Evolutionary conservation across 2,888 invertebrate genomes (phyloP), one percentile per base, ranked within the genome.

Genomic region (Deilephila porcellus): DNA sequence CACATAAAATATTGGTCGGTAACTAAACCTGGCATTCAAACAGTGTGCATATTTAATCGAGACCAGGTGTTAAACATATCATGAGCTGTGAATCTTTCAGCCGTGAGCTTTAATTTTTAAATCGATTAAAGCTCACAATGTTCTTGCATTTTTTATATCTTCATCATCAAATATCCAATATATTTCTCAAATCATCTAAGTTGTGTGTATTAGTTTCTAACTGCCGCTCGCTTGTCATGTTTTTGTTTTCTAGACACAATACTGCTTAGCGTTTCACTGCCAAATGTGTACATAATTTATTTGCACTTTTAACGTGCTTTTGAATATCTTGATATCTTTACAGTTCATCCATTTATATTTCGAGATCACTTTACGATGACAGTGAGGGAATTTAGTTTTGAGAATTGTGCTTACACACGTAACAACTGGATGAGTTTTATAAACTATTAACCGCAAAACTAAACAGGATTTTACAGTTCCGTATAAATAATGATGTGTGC

Each of bases 31-130:
- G 86, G 87, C 86, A 80, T 80, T 85, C 83, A 83, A 88, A 86
- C 86, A 86, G 88, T 91, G 91, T 90, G 91, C 88, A 88, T 87
- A 84, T 82, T 84, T 83, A 86, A 84, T 88, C 85, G 85, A 89
- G 84, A 87, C 83, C 88, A 84, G 87, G 82, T 85, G 86, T 82
- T 85, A 83, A 85, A 89, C 90, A 88, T 86, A 82, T 88, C 90
- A 90, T 88, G 83, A 85, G 86, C 87, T 85, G 87, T 87, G n/a
- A 83, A 84, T 85, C 82, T 83, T 85, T 85, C 85, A 84, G 83
- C 84, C 85, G 84, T 87, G 85, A 86, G 88, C 88, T 90, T 89
- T 81, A 82, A 82, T 81, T 84, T 84, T 79, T 82, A 80, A 83
- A 81, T 82, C 80, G 80, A 82, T 83, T 78, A 81, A 82, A 82